Evolutionary conservation across 1,140 invertebrate genomes (phyloP).

Genomic region (Macrobrachium nipponense): DNA sequence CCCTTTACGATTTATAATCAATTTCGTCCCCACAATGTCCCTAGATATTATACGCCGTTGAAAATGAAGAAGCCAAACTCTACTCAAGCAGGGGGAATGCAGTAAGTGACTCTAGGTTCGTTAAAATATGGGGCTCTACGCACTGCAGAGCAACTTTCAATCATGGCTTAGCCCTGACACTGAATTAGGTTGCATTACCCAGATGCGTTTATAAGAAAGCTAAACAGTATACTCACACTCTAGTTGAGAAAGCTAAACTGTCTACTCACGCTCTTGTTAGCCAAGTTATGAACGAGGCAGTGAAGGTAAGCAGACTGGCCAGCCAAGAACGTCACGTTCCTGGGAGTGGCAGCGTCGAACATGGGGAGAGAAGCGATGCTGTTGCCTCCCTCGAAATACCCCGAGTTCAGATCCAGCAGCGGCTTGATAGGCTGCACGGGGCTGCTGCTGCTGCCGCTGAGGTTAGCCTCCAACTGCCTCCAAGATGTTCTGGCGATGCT

Average conservation of each 20-base stretch:
- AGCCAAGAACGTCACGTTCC: background rate
- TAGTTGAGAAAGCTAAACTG: background rate
- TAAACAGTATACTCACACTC: background rate
- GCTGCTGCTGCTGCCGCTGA: constrained; percentile 3
- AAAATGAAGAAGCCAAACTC: no score
- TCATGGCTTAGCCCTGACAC: no score
- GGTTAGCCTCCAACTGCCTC: background rate
- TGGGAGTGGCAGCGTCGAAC: background rate
- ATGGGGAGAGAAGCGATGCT: background rate
- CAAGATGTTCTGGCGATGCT: background rate
- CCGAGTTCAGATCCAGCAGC: constrained; percentile 4
- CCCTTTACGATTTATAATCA: no score
- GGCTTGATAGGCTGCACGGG: constrained; percentile 9
- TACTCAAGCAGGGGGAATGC: no score
- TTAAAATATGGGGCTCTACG: no score
- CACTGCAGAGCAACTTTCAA: no score
- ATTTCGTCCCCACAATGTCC: no score
- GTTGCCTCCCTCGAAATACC: background rate
- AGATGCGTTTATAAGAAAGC: no score
- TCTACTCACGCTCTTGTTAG: constrained; percentile 1
- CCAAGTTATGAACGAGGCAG: constrained; percentile 9
- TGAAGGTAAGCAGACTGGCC: background rate
- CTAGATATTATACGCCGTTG: no score
- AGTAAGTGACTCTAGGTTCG: no score
- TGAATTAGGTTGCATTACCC: no score